Evolutionary conservation across 2,113 vertebrate species (phyloP).

Genomic region (Siniperca knerii): DNA sequence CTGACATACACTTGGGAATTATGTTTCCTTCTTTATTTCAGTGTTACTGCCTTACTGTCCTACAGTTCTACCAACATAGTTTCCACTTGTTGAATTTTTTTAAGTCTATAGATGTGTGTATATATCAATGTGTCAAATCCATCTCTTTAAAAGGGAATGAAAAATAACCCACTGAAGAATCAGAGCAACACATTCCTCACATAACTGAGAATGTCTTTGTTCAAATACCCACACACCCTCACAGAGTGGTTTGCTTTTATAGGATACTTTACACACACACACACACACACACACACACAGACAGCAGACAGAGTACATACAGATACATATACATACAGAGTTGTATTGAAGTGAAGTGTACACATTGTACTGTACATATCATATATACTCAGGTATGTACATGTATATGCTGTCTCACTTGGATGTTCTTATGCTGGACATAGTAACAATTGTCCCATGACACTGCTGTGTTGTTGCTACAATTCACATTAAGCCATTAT

Average conservation of each 20-base stretch:
- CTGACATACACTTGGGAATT: background rate
- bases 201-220: slow-evolving; percentile 85
- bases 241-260: slow-evolving; percentile 66
- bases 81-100: background rate
- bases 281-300: background rate
- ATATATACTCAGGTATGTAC: background rate
- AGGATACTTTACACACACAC: slow-evolving; percentile 37
- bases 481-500: slow-evolving; percentile 35
- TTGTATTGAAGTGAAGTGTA: background rate
- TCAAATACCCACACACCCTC: slow-evolving; percentile 88
- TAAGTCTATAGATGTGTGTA: background rate
- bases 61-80: background rate
- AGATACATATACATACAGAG: background rate
- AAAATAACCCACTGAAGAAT: slow-evolving; percentile 75
- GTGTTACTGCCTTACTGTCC: background rate
- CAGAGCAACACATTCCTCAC: slow-evolving; percentile 85
- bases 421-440: slow-evolving; percentile 1
- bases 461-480: slow-evolving; percentile 23
- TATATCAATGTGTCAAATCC: slow-evolving; percentile 23
- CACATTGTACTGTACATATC: background rate
- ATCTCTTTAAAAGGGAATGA: slow-evolving; percentile 32
- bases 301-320: background rate
- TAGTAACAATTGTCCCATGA: slow-evolving; percentile 13
- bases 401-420: background rate
- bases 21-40: background rate